phyloP scores from a whole-genome alignment of 2,888 invertebrate genomes.

The Thymelicus acteon region DNA sequence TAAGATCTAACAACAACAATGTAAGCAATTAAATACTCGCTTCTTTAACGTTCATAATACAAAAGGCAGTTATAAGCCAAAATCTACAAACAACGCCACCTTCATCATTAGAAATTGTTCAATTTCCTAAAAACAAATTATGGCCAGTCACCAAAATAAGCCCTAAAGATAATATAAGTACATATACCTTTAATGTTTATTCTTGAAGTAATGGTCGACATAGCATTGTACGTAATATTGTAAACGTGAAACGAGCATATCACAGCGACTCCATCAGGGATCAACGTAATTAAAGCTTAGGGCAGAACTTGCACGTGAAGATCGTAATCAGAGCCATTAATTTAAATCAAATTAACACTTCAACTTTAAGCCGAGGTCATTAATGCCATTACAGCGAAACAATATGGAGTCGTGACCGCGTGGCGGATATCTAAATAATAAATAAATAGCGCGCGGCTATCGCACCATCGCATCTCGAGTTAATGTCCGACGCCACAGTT shows the following conservation, averaged over 20 bases:
- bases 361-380: conserved; percentile 83
- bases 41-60: too few relatives aligned
- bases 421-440: conserved; percentile 83
- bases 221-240: conserved; percentile 47
- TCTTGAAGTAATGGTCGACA: conserved; percentile 4
- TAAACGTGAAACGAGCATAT: conserved; percentile 56
- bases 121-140: too few relatives aligned
- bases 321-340: conserved; percentile 80
- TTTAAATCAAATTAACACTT: conserved; percentile 85
- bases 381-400: conserved; percentile 82
- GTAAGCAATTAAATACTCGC: too few relatives aligned
- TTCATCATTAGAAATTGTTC: too few relatives aligned
- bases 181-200: neutral
- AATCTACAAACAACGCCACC: too few relatives aligned
- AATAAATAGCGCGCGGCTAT: conserved; percentile 80
- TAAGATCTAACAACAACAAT: too few relatives aligned
- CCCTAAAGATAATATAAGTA: too few relatives aligned
- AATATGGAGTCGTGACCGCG: conserved; percentile 82
- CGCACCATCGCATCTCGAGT: conserved; percentile 76
- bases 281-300: conserved; percentile 78
- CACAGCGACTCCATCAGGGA: conserved; percentile 68
- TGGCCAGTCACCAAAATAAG: too few relatives aligned
- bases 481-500: conserved; percentile 80
- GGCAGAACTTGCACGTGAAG: conserved; percentile 79
- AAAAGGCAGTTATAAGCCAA: too few relatives aligned